phyloP scores from a whole-genome alignment of 2,888 invertebrate species.

The Lottia gigantea region DNA sequence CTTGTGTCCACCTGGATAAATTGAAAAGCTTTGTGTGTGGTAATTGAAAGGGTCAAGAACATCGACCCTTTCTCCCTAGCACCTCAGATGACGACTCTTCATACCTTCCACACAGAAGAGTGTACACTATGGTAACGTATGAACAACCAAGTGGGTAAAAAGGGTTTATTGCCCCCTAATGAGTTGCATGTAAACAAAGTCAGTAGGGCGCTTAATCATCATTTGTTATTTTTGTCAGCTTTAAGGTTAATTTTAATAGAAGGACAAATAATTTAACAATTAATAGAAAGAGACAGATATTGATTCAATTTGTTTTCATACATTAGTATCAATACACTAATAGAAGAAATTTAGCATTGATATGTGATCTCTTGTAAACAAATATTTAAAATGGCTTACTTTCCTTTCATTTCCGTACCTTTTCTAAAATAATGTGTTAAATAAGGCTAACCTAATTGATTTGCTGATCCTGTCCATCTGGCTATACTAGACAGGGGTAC shows the following conservation, averaged over 20 bases:
- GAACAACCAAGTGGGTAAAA: not conserved
- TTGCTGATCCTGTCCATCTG: no score
- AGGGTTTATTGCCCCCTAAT: conserved; percentile 3
- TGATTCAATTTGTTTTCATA: no score
- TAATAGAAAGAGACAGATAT: not conserved
- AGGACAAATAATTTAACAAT: conserved; percentile 9
- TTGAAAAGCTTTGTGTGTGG: not conserved
- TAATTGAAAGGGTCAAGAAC: conserved; percentile 1
- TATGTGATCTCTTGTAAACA: no score
- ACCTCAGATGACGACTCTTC: not conserved
- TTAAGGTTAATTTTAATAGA: not conserved
- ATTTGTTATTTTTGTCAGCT: conserved; percentile 8
- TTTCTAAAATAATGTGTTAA: no score
- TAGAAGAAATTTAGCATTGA: no score
- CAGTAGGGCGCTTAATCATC: conserved; percentile 6
- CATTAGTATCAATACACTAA: no score
- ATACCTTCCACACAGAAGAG: not conserved
- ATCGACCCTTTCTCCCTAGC: not conserved
- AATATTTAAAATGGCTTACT: no score
- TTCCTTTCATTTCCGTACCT: no score
- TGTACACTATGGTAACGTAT: not conserved
- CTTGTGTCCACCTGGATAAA: conserved; percentile 6
- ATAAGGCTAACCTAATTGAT: no score
- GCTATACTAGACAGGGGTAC: no score
- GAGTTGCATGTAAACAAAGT: conserved; percentile 1